phyloP scores from a whole-genome alignment of 2,113 vertebrate species.

The Neoarius graeffei region DNA sequence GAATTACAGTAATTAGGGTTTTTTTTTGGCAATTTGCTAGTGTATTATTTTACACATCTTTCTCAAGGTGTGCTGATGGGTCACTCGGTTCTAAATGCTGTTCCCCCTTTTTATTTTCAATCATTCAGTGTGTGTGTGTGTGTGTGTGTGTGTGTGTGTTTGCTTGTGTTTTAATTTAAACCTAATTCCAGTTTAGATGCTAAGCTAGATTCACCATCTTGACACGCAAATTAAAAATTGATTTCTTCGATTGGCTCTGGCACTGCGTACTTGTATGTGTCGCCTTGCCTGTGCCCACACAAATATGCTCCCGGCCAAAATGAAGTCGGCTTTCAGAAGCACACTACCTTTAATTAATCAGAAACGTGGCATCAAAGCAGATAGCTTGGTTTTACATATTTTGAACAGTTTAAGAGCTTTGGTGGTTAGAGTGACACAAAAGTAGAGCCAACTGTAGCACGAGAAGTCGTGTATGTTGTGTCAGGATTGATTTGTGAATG shows the following conservation, averaged over 20 bases:
- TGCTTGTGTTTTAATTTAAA: slow-evolving; percentile 67
- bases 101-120: slow-evolving; percentile 29
- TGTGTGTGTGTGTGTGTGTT: not conserved
- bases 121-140: slow-evolving; percentile 2
- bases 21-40: not conserved
- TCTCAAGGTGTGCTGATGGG: not conserved
- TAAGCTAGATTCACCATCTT: slow-evolving; percentile 64
- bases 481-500: not conserved
- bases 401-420: not conserved
- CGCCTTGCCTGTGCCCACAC: not conserved
- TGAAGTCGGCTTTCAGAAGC: not conserved
- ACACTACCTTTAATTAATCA: slow-evolving; percentile 11
- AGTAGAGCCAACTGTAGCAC: not conserved
- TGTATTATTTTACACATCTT: not conserved
- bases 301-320: slow-evolving; percentile 7
- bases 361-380: not conserved
- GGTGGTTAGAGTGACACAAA: not conserved
- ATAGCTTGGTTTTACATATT: not conserved
- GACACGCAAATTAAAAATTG: slow-evolving; percentile 77
- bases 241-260: slow-evolving; percentile 72
- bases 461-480: not conserved
- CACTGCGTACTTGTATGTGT: slow-evolving; percentile 31
- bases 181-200: slow-evolving; percentile 56
- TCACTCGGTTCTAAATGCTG: not conserved
- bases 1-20: not conserved